Evolutionary conservation across 2,888 invertebrate species (phyloP), one percentile per base, ranked within the genome.

Genomic region (Bimastos eiseni): DNA sequence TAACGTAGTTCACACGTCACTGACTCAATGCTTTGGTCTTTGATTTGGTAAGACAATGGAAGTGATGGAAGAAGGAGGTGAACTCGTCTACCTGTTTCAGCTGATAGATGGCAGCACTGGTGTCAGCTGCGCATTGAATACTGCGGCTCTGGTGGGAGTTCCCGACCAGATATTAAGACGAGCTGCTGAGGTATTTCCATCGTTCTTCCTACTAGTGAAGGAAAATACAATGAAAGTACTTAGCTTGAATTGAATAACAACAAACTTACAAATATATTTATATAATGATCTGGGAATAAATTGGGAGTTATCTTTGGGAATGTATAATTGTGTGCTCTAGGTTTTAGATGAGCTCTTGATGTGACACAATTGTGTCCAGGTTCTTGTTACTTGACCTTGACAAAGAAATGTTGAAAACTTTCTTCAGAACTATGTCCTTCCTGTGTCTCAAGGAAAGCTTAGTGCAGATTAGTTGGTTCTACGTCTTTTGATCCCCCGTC

Each of bases 21-120:
- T 88, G n/a, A 37, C 44, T 83, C 33, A 8, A 89, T 83, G 89
- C 33, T 24, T 70, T 36, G 44, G 88, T 49, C 36, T 49, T 44
- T 91, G 44, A 11, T 91, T 44, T 15, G 84, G 90, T 33, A 93
- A 97, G 97, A 96, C 96, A 5, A 96, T 97, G 94, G 96, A 97
- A 92, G 96, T 96, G 93, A 93, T 96, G n/a, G 93, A 96, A 24
- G 94, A 95, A 90, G 95, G 96, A 89, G 96, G 96, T 36, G 96
- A 96, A 91, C 95, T 97, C 30, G 96, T 97, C 8, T 97, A 97
- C 94, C 95, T 97, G 86, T 97, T 96, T 95, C 96, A 96, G 92
- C 94, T 97, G 89, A 95, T 95, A 8, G 96, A 96, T 90, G 97
- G 97, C 24, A 94, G 95, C 89, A 96, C 96, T 0, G 95, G 95